Conservation (phyloP, 2,888 invertebrate genomes). For the Melanophora roralis region DNA sequence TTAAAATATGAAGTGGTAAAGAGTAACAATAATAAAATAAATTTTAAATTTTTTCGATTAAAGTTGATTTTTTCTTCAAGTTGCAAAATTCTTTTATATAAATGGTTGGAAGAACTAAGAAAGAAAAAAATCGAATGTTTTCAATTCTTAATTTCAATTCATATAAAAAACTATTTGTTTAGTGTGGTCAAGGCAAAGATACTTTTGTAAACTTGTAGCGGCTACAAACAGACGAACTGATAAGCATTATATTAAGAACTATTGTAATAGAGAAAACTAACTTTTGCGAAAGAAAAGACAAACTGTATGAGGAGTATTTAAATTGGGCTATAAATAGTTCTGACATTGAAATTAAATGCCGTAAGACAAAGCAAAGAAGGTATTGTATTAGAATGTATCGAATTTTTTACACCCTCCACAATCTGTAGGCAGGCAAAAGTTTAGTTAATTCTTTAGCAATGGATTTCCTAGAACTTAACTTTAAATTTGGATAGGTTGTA, state of each 20-base stretch:
- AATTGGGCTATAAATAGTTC: no score
- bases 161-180: constrained; percentile 50
- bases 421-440: no score
- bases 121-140: neutral
- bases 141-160: constrained; percentile 50
- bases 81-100: constrained; percentile 22
- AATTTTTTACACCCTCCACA: no score
- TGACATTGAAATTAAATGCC: no score
- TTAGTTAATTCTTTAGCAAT: no score
- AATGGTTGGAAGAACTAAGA: neutral
- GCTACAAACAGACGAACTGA: no score
- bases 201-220: neutral
- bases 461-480: no score
- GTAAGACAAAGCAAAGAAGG: no score
- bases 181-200: constrained; percentile 47
- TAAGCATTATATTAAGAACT: neutral
- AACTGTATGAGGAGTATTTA: no score
- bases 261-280: neutral
- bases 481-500: no score
- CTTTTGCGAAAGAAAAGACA: neutral
- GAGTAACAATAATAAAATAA: neutral
- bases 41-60: neutral
- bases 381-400: no score
- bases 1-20: constrained; percentile 51
- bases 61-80: neutral